Conservation (phyloP, 1,140 invertebrate genomes). For the Papilio machaon region DNA sequence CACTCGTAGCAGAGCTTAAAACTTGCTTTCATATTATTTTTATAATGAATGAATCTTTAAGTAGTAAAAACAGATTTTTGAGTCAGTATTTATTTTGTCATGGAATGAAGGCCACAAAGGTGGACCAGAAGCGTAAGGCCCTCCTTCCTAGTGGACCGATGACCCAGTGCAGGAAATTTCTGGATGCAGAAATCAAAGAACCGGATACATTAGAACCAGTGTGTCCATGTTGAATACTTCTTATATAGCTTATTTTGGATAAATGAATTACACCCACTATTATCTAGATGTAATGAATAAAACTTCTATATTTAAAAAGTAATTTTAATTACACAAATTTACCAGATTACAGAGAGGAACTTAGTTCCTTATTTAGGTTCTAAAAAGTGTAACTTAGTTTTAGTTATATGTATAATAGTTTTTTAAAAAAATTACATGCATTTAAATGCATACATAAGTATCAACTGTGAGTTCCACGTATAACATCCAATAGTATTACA, state of each 20-base stretch:
- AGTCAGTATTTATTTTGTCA: too few relatives aligned
- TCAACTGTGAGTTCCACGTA: neutral
- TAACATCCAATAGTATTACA: neutral
- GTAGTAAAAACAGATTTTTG: too few relatives aligned
- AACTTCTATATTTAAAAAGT: slow-evolving; percentile 13
- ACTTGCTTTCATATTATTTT: neutral
- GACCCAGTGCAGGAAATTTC: too few relatives aligned
- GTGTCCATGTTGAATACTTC: too few relatives aligned
- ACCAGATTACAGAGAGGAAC: neutral
- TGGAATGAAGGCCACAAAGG: too few relatives aligned
- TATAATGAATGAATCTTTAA: too few relatives aligned
- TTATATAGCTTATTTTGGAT: neutral
- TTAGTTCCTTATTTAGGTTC: neutral
- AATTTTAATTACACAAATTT: slow-evolving; percentile 25
- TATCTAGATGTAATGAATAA: neutral
- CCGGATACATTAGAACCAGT: too few relatives aligned
- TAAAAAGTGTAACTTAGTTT: neutral
- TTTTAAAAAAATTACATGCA: neutral
- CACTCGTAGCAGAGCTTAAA: too few relatives aligned
- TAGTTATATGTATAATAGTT: neutral
- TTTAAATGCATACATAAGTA: neutral
- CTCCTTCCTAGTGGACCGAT: too few relatives aligned
- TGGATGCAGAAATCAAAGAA: too few relatives aligned
- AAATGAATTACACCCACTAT: neutral
- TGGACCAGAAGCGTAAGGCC: too few relatives aligned